Evolutionary conservation across 2,888 invertebrate species (phyloP).

Genomic region (Leptogaster cylindrica): DNA sequence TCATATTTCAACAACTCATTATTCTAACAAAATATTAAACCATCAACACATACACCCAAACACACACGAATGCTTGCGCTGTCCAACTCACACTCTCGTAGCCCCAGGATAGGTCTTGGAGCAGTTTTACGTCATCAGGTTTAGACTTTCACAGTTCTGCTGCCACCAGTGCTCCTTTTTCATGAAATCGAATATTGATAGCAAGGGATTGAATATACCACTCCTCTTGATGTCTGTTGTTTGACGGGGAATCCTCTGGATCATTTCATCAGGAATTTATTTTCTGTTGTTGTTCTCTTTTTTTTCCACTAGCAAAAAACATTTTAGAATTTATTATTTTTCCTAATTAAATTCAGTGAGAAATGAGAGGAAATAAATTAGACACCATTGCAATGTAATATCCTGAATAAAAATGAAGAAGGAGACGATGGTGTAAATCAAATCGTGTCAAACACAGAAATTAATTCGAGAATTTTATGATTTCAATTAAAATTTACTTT

Average conservation of each 20-base stretch:
- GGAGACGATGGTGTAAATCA: constrained; percentile 11
- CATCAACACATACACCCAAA: constrained; percentile 43
- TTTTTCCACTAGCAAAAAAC: too few species aligned
- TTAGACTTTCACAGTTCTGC: constrained; percentile 35
- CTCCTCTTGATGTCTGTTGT: constrained; percentile 54
- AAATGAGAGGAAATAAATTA: constrained; percentile 33
- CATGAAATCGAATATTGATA: constrained; percentile 62
- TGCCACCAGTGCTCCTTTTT: constrained; percentile 42
- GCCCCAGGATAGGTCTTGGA: constrained; percentile 27
- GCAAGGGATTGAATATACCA: constrained; percentile 60
- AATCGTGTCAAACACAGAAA: neutral
- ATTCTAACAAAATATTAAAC: constrained; percentile 51
- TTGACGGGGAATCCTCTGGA: constrained; percentile 27
- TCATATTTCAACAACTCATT: constrained; percentile 51
- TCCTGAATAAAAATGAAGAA: constrained; percentile 23
- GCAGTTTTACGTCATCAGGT: constrained; percentile 34
- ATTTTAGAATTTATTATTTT: constrained; percentile 38
- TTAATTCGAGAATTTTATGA: constrained; percentile 3
- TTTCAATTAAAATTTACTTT: too few species aligned
- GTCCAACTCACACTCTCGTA: neutral
- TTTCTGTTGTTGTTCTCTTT: too few species aligned
- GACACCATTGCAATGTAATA: constrained; percentile 16
- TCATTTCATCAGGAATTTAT: constrained; percentile 17
- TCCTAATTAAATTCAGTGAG: constrained; percentile 32
- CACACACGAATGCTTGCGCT: neutral